Conservation (phyloP, 2,113 vertebrate genomes). For the Corythoichthys intestinalis region DNA sequence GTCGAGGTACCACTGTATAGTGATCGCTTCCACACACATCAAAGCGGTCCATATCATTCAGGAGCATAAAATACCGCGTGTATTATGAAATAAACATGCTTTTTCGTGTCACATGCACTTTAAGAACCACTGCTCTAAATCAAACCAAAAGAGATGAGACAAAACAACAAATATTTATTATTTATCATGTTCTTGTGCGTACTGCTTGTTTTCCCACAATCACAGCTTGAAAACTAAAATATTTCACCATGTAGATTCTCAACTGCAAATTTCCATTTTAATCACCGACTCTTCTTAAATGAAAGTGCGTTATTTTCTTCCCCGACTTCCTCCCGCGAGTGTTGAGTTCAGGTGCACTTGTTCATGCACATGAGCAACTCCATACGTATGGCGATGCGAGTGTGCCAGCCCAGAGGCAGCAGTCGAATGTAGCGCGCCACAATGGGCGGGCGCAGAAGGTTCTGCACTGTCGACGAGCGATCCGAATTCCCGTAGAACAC, state of each 20-base stretch:
- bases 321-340: not conserved
- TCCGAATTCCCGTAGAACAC: constrained; percentile 97
- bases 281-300: not conserved
- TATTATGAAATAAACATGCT: no score
- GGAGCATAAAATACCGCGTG: no score
- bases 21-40: no score
- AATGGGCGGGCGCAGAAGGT: constrained; percentile 90
- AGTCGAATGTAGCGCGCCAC: constrained; percentile 87
- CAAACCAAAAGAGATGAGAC: not conserved
- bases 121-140: no score
- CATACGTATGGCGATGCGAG: constrained; percentile 92
- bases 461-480: constrained; percentile 89
- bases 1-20: no score
- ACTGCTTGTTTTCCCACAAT: not conserved
- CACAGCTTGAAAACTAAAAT: not conserved
- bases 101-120: no score
- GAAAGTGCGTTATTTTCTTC: not conserved
- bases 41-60: no score
- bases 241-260: not conserved
- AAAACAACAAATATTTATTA: not conserved
- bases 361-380: constrained; percentile 92
- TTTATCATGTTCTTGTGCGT: not conserved
- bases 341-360: constrained; percentile 70
- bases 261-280: not conserved
- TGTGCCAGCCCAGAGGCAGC: constrained; percentile 93